Evolutionary conservation across 2,888 invertebrate genomes (phyloP), one percentile per base, ranked within the genome.

Genomic region (Mythimna ferrago): DNA sequence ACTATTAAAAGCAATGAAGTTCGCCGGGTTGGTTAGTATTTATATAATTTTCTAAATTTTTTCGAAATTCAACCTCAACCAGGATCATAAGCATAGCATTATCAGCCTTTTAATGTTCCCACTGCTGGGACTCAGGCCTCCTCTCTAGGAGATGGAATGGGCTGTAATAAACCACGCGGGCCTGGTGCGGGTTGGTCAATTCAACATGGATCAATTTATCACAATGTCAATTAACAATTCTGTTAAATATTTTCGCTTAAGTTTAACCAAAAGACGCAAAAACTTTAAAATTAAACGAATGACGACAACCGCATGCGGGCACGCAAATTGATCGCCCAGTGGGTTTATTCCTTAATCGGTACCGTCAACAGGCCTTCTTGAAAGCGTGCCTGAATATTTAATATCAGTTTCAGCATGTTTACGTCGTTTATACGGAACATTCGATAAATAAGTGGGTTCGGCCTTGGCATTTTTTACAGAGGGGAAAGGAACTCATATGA

Each of bases 401-500:
- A 87, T 86, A 82, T 66, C 80, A 77, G 77, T 84, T 87, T 85
- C 79, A 82, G 76, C 61, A 76, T 83, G 80, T 85, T 86, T 86
- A 77, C 78, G 74, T 81, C 78, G 76, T 76, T 82, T 85, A 78
- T 85, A 88, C 86, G 85, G 87, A 89, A 88, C 84, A 78, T 86
- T 86, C 58, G 72, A 76, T 79, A 86, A 82, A 84, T 75, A 83
- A 78, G 67, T 70, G 56, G 71, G 74, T 84, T 87, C 86, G 76
- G 73, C 78, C 86, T 89, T 91, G 87, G 84, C 88, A 87, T 87
- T 91, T 84, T 91, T 92, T 87, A 87, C 81, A 82, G 78, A 78
- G 84, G 86, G 83, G 81, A 86, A 89, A 87, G 88, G 89, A 90
- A 89, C 90, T 92, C 91, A 92, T 92, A 92, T 90, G 91, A 93